A percentile compares a stretch with the other conserved stretches of the same genome.
Evolutionary conservation across 2,113 vertebrate genomes (phyloP).

Genomic region (Syngnathus scovelli): DNA sequence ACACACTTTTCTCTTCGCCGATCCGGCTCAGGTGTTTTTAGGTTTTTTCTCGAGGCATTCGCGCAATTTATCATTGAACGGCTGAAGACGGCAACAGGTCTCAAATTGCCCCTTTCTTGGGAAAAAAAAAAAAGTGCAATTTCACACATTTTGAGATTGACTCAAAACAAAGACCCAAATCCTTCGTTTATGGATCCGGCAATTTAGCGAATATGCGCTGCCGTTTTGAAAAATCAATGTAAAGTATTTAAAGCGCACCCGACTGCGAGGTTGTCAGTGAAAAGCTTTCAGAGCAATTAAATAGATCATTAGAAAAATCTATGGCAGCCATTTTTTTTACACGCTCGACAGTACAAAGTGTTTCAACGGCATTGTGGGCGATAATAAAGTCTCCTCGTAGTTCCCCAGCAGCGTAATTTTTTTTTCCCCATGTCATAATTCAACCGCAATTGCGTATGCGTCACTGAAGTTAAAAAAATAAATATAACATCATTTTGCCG

Average conservation of each 20-base stretch:
- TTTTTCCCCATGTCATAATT: too few relatives aligned
- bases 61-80: too few relatives aligned
- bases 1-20: constrained; percentile 3
- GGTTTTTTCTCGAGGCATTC: neutral
- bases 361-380: neutral
- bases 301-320: neutral
- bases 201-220: neutral
- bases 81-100: too few relatives aligned
- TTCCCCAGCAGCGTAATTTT: too few relatives aligned
- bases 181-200: neutral
- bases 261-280: neutral
- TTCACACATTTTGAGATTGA: neutral
- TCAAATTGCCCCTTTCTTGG: too few relatives aligned
- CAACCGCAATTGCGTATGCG: too few relatives aligned
- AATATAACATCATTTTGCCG: neutral
- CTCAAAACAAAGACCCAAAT: neutral
- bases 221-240: neutral
- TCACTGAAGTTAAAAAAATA: neutral
- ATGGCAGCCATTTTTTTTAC: neutral
- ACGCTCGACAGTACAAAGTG: neutral
- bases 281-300: neutral
- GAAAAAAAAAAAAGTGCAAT: too few relatives aligned
- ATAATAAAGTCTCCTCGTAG: neutral
- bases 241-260: too few relatives aligned
- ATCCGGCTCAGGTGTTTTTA: constrained; percentile 19